A percentile compares a stretch with the other conserved stretches of the same genome.
Conservation (phyloP, 2,797 vertebrate species). For the Pteropus rufus region DNA sequence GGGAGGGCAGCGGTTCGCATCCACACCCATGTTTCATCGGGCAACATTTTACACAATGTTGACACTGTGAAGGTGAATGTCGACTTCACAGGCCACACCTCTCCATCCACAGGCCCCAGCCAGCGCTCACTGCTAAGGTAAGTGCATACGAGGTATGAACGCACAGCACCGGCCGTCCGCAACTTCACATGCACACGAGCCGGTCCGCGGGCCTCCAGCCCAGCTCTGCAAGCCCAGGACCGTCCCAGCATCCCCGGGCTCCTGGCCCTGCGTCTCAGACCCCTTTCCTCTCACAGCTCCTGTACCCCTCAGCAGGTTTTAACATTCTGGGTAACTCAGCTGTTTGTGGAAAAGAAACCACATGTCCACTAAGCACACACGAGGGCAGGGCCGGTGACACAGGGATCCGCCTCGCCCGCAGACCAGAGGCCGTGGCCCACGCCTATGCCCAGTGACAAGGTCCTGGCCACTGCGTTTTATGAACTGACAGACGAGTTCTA, state of each 20-base stretch:
- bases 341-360: background rate
- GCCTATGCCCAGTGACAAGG: too few relatives aligned
- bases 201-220: background rate
- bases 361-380: too few relatives aligned
- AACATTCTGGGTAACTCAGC: background rate
- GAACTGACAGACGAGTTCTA: background rate
- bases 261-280: background rate
- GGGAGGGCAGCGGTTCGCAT: too few relatives aligned
- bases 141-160: background rate
- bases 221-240: background rate
- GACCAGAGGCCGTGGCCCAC: too few relatives aligned
- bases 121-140: too few relatives aligned
- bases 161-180: too few relatives aligned
- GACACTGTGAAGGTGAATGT: background rate
- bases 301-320: too few relatives aligned
- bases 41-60: background rate
- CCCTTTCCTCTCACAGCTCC: background rate
- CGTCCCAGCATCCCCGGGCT: too few relatives aligned
- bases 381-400: too few relatives aligned
- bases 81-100: too few relatives aligned
- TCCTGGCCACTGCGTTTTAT: background rate
- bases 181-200: background rate
- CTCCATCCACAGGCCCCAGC: background rate
- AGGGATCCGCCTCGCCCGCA: too few relatives aligned
- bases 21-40: background rate